Evolutionary conservation across 2,888 invertebrate species (phyloP).

Genomic region (Beris chalybata): DNA sequence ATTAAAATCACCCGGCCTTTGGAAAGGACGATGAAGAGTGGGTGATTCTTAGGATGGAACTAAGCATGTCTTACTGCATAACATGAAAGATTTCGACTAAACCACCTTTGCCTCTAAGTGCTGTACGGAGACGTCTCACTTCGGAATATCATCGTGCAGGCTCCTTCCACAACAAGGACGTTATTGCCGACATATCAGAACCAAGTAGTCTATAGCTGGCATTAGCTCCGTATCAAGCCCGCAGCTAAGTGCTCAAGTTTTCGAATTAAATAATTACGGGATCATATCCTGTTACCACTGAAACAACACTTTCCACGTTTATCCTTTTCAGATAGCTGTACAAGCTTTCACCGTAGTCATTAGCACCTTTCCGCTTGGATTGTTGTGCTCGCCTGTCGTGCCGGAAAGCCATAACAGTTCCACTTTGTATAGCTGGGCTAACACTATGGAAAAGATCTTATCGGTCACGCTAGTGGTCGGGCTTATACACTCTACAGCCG

Average conservation of each 20-base stretch:
- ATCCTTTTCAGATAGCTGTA: constrained; percentile 15
- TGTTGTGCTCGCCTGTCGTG: constrained; percentile 13
- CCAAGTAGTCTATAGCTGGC: no score
- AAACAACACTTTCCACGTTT: constrained; percentile 16
- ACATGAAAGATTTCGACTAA: no score
- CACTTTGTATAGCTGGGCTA: constrained; percentile 3
- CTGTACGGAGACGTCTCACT: no score
- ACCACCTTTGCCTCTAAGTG: no score
- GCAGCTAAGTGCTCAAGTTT: neutral
- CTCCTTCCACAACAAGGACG: no score
- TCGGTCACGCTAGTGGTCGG: constrained; percentile 27
- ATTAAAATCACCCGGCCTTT: neutral
- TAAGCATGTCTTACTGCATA: no score
- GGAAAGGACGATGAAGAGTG: no score
- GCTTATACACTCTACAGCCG: no score
- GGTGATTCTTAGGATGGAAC: no score
- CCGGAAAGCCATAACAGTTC: constrained; percentile 23
- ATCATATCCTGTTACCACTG: constrained; percentile 5
- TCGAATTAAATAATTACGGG: constrained; percentile 3
- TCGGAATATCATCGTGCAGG: no score
- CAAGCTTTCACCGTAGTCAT: neutral
- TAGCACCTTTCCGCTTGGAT: constrained; percentile 28
- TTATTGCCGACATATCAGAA: no score
- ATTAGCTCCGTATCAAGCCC: no score
- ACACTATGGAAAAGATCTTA: constrained; percentile 19